A percentile compares a stretch with the other conserved stretches of the same genome.
Evolutionary conservation across 2,797 vertebrate species (phyloP).

Genomic region (Morelia viridis): DNA sequence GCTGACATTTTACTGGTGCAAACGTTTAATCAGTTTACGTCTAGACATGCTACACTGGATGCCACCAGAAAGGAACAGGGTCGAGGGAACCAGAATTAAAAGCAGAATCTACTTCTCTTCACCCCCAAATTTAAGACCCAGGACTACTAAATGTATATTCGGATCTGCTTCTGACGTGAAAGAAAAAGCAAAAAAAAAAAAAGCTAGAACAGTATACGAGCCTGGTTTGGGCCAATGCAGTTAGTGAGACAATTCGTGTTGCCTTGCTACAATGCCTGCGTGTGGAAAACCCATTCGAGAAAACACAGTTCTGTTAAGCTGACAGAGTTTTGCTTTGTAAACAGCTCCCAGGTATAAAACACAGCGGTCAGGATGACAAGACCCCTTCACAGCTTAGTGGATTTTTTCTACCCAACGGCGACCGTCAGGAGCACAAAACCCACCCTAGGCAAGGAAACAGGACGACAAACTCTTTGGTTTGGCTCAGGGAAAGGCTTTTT

Average conservation of each 20-base stretch:
- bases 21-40: background rate
- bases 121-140: background rate
- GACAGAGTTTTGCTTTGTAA: background rate
- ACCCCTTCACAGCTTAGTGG: background rate
- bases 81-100: background rate
- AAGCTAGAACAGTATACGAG: background rate
- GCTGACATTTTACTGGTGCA: background rate
- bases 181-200: background rate
- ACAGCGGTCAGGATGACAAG: background rate
- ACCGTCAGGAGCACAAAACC: background rate
- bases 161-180: background rate
- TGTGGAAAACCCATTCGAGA: background rate
- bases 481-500: background rate
- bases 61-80: background rate
- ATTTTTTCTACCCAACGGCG: background rate
- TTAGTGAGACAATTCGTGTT: background rate
- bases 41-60: background rate
- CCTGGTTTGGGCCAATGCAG: background rate
- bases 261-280: background rate
- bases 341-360: background rate
- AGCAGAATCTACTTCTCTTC: no score
- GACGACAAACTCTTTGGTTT: slow-evolving; percentile 9
- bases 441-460: background rate
- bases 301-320: background rate
- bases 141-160: accelerated